A percentile compares a stretch with the other conserved stretches of the same genome.
phyloP scores from a whole-genome alignment of 2,888 invertebrate species.

The Panopea generosa region DNA sequence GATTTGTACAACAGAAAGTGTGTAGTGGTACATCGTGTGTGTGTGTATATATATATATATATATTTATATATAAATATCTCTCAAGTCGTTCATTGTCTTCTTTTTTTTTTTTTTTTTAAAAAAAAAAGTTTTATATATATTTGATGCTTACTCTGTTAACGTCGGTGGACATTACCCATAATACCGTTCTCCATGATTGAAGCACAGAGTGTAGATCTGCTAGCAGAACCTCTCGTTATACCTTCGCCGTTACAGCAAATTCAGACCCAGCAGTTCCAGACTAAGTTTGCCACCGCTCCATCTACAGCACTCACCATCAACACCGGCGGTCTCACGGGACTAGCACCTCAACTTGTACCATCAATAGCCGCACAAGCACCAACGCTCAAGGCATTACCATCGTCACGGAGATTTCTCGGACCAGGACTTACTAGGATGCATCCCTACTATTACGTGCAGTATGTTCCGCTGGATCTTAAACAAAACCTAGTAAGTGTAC shows the following conservation, averaged over 20 bases:
- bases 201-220: conserved; percentile 61
- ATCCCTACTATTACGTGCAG: conserved; percentile 81
- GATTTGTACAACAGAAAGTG: conserved; percentile 8
- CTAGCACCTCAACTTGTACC: conserved; percentile 53
- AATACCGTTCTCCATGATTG: conserved; percentile 56
- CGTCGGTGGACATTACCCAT: conserved; percentile 21
- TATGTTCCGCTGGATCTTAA: conserved; percentile 80
- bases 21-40: neutral
- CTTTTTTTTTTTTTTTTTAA: no score
- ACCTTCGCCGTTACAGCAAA: conserved; percentile 36
- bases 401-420: conserved; percentile 64
- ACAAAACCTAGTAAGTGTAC: conserved; percentile 74
- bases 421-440: conserved; percentile 77
- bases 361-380: conserved; percentile 51
- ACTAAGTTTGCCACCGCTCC: conserved; percentile 48
- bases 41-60: no score
- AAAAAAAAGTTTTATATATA: neutral
- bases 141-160: conserved; percentile 8
- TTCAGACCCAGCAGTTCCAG: conserved; percentile 26
- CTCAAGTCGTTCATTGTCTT: no score
- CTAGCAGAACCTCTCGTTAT: conserved; percentile 58
- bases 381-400: conserved; percentile 37
- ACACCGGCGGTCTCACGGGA: conserved; percentile 57
- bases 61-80: no score
- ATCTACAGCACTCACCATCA: conserved; percentile 44